phyloP scores from a whole-genome alignment of 2,113 vertebrate genomes.

The Lates calcarifer region DNA sequence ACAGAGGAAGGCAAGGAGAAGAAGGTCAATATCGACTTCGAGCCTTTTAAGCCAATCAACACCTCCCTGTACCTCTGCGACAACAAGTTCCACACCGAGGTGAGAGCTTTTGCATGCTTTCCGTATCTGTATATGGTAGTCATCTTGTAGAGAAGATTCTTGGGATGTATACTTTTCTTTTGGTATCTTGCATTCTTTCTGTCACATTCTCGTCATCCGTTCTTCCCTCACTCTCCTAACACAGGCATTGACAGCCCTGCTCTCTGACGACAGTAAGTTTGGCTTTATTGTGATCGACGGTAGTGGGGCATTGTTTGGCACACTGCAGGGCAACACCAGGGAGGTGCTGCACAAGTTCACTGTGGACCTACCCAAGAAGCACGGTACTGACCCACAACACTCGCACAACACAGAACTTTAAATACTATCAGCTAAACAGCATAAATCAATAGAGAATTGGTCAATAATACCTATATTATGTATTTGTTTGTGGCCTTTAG shows the following conservation, averaged over 20 bases:
- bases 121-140: not conserved
- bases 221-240: constrained; percentile 13
- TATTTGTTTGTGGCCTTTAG: not conserved
- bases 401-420: not conserved
- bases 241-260: constrained; percentile 96
- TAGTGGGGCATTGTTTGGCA: constrained; percentile 98
- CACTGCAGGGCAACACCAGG: constrained; percentile 98
- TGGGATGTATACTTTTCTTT: not conserved
- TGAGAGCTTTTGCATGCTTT: constrained; percentile 62
- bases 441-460: not conserved
- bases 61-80: constrained; percentile 99
- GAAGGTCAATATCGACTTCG: constrained; percentile 99
- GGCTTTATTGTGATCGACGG: constrained; percentile 99
- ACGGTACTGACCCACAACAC: constrained; percentile 84
- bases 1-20: constrained; percentile 99
- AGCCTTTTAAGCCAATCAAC: constrained; percentile 99
- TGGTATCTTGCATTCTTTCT: not conserved
- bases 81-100: constrained; percentile 99
- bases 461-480: not conserved
- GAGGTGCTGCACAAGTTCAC: constrained; percentile 99
- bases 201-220: not conserved
- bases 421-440: not conserved
- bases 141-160: not conserved
- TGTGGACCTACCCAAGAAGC: constrained; percentile 99
- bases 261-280: constrained; percentile 99